Evolutionary conservation across 2,888 invertebrate species (phyloP).

Genomic region (Epirrhoe alternata): DNA sequence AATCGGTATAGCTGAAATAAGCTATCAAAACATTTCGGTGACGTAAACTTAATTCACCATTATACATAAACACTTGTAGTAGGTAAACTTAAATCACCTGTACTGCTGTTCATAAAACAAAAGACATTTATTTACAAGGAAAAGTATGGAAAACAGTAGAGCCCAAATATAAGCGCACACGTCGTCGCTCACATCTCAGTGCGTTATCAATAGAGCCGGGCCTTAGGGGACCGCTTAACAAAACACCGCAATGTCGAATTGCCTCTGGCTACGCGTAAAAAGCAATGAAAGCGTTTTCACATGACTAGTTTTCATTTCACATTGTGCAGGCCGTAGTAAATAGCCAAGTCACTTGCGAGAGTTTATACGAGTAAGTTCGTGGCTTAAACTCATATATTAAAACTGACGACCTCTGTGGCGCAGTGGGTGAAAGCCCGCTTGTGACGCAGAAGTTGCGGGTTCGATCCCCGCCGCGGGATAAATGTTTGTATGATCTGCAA

Average conservation of each 20-base stretch:
- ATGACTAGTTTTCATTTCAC: constrained; percentile 80
- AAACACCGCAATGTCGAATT: constrained; percentile 78
- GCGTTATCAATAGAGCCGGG: constrained; percentile 66
- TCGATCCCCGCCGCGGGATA: too few relatives aligned
- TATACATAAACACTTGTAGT: too few relatives aligned
- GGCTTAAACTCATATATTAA: background rate
- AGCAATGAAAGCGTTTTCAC: constrained; percentile 83
- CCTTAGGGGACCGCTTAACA: constrained; percentile 59
- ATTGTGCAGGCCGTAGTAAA: constrained; percentile 52
- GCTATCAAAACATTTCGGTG: background rate
- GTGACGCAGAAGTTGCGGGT: too few relatives aligned
- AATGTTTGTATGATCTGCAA: too few relatives aligned
- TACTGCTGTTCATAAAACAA: too few relatives aligned
- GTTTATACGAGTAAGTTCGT: background rate
- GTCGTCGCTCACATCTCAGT: constrained; percentile 53
- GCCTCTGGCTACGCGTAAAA: constrained; percentile 81
- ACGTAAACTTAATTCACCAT: too few relatives aligned
- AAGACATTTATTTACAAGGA: too few relatives aligned
- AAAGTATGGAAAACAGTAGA: constrained; percentile 57
- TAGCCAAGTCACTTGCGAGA: background rate
- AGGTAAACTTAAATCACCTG: too few relatives aligned
- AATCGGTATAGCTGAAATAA: too few relatives aligned
- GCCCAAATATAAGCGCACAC: constrained; percentile 50
- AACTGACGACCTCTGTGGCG: too few relatives aligned
- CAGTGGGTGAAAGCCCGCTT: too few relatives aligned